Conservation (phyloP, 2,113 vertebrate species). For the Microcebus murinus region DNA sequence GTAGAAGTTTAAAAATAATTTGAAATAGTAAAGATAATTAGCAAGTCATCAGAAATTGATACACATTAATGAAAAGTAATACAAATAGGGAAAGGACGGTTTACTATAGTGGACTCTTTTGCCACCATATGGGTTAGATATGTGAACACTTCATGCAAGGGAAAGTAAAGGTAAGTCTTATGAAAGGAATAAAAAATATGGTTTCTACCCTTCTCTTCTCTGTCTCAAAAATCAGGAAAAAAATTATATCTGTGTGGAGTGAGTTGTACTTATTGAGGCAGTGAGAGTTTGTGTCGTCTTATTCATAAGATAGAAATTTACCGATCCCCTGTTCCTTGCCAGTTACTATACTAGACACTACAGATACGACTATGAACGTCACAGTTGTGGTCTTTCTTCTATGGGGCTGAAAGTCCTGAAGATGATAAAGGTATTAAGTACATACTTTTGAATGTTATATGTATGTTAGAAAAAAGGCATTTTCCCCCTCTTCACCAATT, state of each 20-base stretch:
- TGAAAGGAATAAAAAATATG: neutral
- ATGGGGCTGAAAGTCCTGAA: neutral
- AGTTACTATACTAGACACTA: neutral
- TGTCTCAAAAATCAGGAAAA: neutral
- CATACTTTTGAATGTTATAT: neutral
- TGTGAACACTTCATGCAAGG: neutral
- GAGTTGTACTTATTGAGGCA: neutral
- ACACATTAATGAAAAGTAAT: neutral
- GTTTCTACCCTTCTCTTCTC: neutral
- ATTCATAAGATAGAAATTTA: neutral
- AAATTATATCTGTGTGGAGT: neutral
- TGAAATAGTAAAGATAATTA: neutral
- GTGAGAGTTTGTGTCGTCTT: neutral
- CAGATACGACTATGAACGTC: neutral
- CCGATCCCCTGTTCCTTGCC: neutral
- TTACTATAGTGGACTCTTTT: neutral
- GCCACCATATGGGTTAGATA: neutral
- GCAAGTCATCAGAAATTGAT: neutral
- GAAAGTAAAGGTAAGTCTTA: neutral
- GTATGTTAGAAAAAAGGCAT: neutral
- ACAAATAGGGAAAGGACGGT: neutral
- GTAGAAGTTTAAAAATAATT: neutral
- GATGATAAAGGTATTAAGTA: neutral
- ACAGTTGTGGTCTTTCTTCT: neutral
- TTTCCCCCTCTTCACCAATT: neutral